phyloP scores from a whole-genome alignment of 2,888 invertebrate species.

The Scotopteryx bipunctaria region DNA sequence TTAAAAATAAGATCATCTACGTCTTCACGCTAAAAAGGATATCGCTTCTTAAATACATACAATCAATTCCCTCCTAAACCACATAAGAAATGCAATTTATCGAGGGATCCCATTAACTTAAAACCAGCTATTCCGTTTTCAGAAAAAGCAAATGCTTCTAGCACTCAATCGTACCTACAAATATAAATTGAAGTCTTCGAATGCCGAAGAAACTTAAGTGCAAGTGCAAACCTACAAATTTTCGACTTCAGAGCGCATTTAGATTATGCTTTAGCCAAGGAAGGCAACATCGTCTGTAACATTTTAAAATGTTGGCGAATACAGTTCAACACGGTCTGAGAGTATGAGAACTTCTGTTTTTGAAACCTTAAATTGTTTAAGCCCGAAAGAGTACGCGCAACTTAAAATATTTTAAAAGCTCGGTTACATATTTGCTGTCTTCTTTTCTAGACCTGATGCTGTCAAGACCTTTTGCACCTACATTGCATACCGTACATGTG shows the following conservation, averaged over 20 bases:
- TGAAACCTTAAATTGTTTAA: no score
- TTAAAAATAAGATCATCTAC: no score
- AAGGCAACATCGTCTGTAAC: neutral
- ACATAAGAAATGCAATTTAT: conserved; percentile 31
- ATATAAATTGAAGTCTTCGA: conserved; percentile 49
- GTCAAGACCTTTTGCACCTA: no score
- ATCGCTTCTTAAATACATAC: neutral
- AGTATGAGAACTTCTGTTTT: no score
- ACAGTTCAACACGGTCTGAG: neutral
- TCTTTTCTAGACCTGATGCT: no score
- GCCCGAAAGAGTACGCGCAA: no score
- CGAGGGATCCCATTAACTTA: conserved; percentile 31
- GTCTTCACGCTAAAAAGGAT: neutral
- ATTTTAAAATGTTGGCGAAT: neutral
- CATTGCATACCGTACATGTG: no score
- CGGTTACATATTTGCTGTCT: no score
- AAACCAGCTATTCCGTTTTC: conserved; percentile 34
- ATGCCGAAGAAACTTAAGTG: conserved; percentile 39
- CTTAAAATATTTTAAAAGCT: no score
- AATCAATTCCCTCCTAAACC: neutral
- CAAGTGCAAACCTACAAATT: conserved; percentile 45
- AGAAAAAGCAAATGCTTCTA: conserved; percentile 40
- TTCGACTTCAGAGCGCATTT: conserved; percentile 38
- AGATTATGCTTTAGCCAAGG: conserved; percentile 30
- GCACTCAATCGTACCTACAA: conserved; percentile 40